A percentile compares a stretch with the other conserved stretches of the same genome.
These are phyloP conservation scores for Paguma larvata DNA, from an alignment of 2,797 vertebrate species.

Conservation along the genomic window DNA sequence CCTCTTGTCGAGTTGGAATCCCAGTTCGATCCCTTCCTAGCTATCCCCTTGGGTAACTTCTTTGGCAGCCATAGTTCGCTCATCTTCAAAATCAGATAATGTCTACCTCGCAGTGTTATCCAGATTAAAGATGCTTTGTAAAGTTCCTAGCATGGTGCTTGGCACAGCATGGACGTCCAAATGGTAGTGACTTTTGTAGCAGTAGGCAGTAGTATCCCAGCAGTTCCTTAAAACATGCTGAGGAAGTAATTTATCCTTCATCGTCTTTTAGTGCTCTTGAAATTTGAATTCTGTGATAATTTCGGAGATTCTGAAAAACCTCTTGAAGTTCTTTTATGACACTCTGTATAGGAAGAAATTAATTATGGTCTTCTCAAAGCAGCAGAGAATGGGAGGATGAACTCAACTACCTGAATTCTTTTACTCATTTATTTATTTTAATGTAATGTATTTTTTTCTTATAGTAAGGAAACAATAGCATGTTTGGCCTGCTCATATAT, in stretches of 20 bases:
- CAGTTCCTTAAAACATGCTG: not conserved
- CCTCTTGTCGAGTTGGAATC: not conserved
- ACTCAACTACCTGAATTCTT: conserved; percentile 22
- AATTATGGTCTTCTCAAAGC: conserved; percentile 27
- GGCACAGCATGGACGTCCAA: not conserved
- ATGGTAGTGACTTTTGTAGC: conserved; percentile 24
- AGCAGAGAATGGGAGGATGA: not conserved
- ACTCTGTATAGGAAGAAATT: not conserved
- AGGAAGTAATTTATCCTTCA: conserved; percentile 21
- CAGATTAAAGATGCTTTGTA: conserved; percentile 19
- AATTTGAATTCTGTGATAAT: conserved; percentile 33
- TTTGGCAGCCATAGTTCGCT: not conserved
- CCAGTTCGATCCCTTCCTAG: not conserved
- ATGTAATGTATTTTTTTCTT: not conserved
- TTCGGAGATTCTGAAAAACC: not conserved
- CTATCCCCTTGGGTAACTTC: not conserved
- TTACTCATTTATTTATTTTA: conserved; percentile 11
- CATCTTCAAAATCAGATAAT: conserved; percentile 25
- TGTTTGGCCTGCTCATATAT: not conserved
- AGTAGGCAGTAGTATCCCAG: not conserved
- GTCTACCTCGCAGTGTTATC: not conserved
- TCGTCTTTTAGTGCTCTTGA: not conserved
- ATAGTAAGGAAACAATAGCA: not conserved
- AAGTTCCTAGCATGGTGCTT: not conserved
- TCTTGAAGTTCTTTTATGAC: conserved; percentile 32